phyloP scores from a whole-genome alignment of 2,888 invertebrate species.

The Tridacna gigas region DNA sequence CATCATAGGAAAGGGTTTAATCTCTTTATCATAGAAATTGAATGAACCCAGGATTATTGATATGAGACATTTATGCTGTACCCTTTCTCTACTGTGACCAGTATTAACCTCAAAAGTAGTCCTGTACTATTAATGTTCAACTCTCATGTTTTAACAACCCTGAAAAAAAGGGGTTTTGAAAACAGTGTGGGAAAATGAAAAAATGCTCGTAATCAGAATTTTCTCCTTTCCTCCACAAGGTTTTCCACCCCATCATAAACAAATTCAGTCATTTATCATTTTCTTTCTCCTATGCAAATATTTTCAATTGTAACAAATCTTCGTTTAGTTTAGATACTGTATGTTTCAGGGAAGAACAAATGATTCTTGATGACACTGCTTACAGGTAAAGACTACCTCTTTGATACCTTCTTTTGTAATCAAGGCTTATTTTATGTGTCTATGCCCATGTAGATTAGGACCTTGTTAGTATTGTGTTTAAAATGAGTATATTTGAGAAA shows the following conservation, averaged over 20 bases:
- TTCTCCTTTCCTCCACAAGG: not conserved
- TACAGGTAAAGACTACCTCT: slow-evolving; percentile 85
- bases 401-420: not conserved
- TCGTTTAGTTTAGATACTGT: not conserved
- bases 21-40: too few species aligned
- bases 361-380: slow-evolving; percentile 90
- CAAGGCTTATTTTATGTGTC: not conserved
- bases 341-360: slow-evolving; percentile 88
- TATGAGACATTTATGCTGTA: too few species aligned
- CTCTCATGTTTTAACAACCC: not conserved
- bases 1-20: too few species aligned
- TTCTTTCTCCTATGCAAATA: not conserved
- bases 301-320: not conserved
- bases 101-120: too few species aligned
- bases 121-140: too few species aligned
- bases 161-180: not conserved
- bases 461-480: not conserved
- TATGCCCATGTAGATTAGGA: not conserved
- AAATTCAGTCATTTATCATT: too few species aligned
- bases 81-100: too few species aligned
- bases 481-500: too few species aligned
- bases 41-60: too few species aligned
- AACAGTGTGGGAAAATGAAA: not conserved
- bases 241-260: not conserved
- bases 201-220: not conserved